A percentile compares a stretch with the other conserved stretches of the same genome.
phyloP scores from a whole-genome alignment of 2,113 vertebrate genomes.

The Myrmecobius fasciatus region DNA sequence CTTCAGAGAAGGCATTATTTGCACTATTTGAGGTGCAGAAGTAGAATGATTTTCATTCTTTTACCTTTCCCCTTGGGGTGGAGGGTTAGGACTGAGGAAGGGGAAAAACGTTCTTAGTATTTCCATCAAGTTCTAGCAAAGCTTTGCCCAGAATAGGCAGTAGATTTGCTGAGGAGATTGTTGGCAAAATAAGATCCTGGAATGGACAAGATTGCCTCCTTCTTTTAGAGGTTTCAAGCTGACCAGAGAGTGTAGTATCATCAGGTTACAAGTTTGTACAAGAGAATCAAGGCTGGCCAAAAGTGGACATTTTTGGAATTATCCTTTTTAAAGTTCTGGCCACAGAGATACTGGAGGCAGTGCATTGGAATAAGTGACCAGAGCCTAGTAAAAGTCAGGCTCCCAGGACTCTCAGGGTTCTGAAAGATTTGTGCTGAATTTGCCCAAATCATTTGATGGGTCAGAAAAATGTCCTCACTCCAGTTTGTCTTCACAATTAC shows the following conservation, averaged over 20 bases:
- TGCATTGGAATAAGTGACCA: background rate
- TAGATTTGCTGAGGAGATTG: background rate
- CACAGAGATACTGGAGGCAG: background rate
- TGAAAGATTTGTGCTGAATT: background rate
- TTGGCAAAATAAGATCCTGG: background rate
- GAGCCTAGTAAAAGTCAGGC: background rate
- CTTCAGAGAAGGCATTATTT: background rate
- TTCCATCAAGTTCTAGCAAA: background rate
- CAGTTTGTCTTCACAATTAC: background rate
- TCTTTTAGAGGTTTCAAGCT: background rate
- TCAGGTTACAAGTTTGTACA: background rate
- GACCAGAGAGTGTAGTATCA: background rate
- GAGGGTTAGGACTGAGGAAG: background rate
- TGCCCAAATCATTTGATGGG: background rate
- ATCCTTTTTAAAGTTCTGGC: background rate
- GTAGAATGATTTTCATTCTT: background rate
- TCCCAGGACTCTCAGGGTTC: background rate
- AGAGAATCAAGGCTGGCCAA: background rate
- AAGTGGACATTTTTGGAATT: background rate
- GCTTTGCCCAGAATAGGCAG: background rate
- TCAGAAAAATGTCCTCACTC: background rate
- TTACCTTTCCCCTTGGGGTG: background rate
- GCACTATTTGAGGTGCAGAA: background rate
- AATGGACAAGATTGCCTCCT: background rate
- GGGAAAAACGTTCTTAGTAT: background rate